Base-by-base conservation (phyloP, 2,888 invertebrate species). In the Cetonia aurata region DNA sequence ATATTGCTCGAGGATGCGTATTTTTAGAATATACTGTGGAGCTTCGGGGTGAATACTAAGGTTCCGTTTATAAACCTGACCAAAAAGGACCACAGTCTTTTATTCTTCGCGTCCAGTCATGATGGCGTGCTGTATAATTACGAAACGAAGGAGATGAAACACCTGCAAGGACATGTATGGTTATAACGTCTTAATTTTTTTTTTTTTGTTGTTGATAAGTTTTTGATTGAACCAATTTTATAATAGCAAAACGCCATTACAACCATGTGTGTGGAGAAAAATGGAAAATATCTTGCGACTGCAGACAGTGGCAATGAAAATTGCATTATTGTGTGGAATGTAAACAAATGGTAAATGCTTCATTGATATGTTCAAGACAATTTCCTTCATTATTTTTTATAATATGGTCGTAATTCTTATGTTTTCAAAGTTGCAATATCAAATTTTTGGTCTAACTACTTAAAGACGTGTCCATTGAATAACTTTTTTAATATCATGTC, bases 121-220 rank as follows among this genome's bases (percentile, higher is more conserved):
- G 87, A 88, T 67, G 89, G 87, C 0, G 85, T 92, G 8, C 78
- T 92, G 0, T 91, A 90, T 80, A 88, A 92, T 83, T 90, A 90
- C 85, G 85, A 85, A 48, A 85, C 84, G 4, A 88, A 89, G 65
- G 82, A 86, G 70, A 90, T 90, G 87, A 85, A 83, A 76, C 87
- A 90, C 75, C 85, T 93, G 48, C 90, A 90, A 78, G 92, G 91
- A 53, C 93, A 93, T 79, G 92, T 92, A 79, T 15, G 53, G 6
- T 60, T 19, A 37, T 13, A 12, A 42, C 46, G 33, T 52, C 17
- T 46, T 52, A 12, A 13, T 42, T 42, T 17, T 8, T 10, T 13
- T 41, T 41, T 41, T 59, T 9, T 6, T 12, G n/a, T 48, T 33
- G 31, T 50, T 10, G 9, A n/a, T 42, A 19, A 33, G 9, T 66